Evolutionary conservation across 2,888 invertebrate genomes (phyloP), one percentile per base, ranked within the genome.

Genomic region (Lepidocyrtinus sp.): DNA sequence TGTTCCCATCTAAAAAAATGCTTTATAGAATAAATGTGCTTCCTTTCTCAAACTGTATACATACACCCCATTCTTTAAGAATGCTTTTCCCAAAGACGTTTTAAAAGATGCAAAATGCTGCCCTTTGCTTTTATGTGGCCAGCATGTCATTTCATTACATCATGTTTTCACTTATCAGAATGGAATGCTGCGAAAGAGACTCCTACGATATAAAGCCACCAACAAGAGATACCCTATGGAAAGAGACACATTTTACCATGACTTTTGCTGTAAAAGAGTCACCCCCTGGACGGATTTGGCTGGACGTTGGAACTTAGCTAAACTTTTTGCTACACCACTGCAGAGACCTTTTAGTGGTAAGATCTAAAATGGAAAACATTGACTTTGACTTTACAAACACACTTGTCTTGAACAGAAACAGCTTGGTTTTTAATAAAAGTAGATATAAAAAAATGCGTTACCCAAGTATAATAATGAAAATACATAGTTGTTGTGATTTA

Each of bases 111-210:
- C 59, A 59, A 59, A 59, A 59, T 59, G 59, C n/a, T 59, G 22
- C 59, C 19, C 21, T 59, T 59, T 12, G 21, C 59, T 59, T 59
- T 59, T 21, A 59, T 59, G 59, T 59, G 59, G 59, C 59, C 59
- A 59, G 21, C 59, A 59, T 59, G 59, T 21, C 59, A 59, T 59
- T 19, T 59, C 59, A 59, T 59, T 59, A 59, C 59, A 59, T 59
- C 59, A 21, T 59, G 59, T 59, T 59, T 21, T 21, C 59, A n/a
- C n/a, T 59, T 9, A 59, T 59, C 59, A 21, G 12, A 59, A 9
- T 59, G 19, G 59, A 19, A 59, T 59, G 55, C 17, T 55, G 17
- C 55, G 19, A 19, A 12, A 59, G 15, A n/a, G 59, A 59, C 19
- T 15, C 55, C 3, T 55, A 17, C 5, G 55, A 55, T 55, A 59